These are phyloP conservation scores for Urocitellus parryii DNA, from an alignment of 2,113 vertebrate species.

Conservation along the genomic window DNA sequence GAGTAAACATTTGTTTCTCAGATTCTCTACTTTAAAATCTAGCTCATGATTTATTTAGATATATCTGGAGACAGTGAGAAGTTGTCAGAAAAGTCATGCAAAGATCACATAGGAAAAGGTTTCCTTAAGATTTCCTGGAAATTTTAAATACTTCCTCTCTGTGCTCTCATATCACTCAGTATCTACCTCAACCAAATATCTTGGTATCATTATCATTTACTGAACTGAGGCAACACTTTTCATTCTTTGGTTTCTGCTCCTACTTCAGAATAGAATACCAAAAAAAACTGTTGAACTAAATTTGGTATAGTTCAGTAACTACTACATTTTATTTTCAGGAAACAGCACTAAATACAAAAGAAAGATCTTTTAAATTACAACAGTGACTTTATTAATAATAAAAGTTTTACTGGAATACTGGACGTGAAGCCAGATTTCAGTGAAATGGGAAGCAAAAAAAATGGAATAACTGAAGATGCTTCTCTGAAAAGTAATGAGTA, in stretches of 20 bases:
- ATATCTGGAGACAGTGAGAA: background rate
- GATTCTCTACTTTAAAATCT: background rate
- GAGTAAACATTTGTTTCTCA: background rate
- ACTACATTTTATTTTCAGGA: background rate
- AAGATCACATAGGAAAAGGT: background rate
- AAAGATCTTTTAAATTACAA: background rate
- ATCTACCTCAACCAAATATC: background rate
- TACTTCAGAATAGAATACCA: conserved; percentile 3
- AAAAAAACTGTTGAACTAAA: background rate
- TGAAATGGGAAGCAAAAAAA: background rate
- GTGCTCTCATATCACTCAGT: background rate
- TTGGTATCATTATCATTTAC: background rate
- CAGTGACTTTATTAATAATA: background rate
- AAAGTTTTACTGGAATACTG: background rate
- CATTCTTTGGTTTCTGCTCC: background rate
- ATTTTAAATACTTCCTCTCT: background rate
- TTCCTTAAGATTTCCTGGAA: background rate
- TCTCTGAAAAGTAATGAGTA: background rate
- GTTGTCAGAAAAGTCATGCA: background rate
- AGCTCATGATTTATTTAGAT: background rate
- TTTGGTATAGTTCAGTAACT: conserved; percentile 10
- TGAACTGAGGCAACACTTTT: conserved; percentile 22
- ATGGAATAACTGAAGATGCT: background rate
- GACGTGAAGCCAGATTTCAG: background rate
- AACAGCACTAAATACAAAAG: background rate